A percentile compares a stretch with the other conserved stretches of the same genome.
Evolutionary conservation across 2,113 vertebrate genomes (phyloP).

Genomic region (Saimiri boliviensis): DNA sequence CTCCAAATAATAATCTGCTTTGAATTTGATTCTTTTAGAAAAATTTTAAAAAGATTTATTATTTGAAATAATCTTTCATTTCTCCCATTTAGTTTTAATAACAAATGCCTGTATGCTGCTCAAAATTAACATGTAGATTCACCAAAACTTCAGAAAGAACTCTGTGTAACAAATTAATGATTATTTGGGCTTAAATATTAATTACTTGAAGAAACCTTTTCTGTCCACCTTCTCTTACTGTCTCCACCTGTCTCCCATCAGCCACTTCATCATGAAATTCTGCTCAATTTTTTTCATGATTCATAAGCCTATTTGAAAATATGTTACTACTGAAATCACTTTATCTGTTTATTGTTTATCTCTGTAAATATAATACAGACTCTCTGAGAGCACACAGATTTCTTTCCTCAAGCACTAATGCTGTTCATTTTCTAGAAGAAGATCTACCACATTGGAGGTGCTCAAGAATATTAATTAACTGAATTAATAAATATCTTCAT

Average conservation of each 20-base stretch:
- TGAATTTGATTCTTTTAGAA: not conserved
- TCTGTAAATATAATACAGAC: not conserved
- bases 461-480: not conserved
- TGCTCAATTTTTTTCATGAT: not conserved
- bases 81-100: not conserved
- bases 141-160: not conserved
- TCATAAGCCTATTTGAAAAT: not conserved
- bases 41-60: not conserved
- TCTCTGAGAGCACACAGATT: not conserved
- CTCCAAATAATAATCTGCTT: not conserved
- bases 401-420: not conserved
- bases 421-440: not conserved
- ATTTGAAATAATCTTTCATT: not conserved
- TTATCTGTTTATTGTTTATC: not conserved
- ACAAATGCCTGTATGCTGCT: not conserved
- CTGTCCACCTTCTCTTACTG: not conserved
- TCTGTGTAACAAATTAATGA: not conserved
- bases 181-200: not conserved
- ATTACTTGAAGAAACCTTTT: not conserved
- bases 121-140: not conserved
- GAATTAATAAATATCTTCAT: not conserved
- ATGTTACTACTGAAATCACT: not conserved
- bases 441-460: not conserved
- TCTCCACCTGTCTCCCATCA: too few species aligned
- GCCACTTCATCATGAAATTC: not conserved